Evolutionary conservation across 2,113 vertebrate species (phyloP).

Genomic region (Silurus glanis): DNA sequence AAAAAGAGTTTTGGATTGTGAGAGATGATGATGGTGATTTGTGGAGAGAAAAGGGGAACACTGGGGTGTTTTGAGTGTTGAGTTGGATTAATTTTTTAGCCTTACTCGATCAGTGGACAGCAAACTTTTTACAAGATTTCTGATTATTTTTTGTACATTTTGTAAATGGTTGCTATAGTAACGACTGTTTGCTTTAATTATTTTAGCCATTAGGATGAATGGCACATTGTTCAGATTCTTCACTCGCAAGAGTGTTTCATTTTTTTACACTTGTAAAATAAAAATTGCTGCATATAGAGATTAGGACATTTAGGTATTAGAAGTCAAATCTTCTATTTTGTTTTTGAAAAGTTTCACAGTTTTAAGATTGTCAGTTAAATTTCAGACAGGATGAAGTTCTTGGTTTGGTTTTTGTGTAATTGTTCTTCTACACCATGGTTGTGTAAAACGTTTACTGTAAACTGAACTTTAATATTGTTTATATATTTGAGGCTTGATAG

Average conservation of each 20-base stretch:
- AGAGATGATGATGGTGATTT: slow-evolving; percentile 46
- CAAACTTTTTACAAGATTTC: slow-evolving; percentile 71
- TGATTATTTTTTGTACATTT: slow-evolving; percentile 72
- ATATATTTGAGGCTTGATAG: slow-evolving; percentile 95
- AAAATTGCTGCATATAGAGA: slow-evolving; percentile 12
- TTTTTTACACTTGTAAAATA: not conserved
- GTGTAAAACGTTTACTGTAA: slow-evolving; percentile 80
- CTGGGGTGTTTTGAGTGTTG: slow-evolving; percentile 71
- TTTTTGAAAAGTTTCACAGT: slow-evolving; percentile 3
- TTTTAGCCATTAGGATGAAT: slow-evolving; percentile 53
- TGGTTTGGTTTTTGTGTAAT: slow-evolving; percentile 73
- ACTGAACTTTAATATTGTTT: slow-evolving; percentile 99
- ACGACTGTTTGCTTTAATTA: slow-evolving; percentile 56
- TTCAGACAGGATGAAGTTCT: slow-evolving; percentile 29
- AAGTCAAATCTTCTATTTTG: slow-evolving; percentile 27
- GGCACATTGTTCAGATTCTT: slow-evolving; percentile 2
- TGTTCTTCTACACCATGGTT: slow-evolving; percentile 85
- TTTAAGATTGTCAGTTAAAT: slow-evolving; percentile 45
- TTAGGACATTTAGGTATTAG: slow-evolving; percentile 13
- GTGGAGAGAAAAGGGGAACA: slow-evolving; percentile 58
- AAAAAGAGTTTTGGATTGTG: slow-evolving; percentile 49
- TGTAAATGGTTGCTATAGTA: slow-evolving; percentile 72
- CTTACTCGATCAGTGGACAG: slow-evolving; percentile 68
- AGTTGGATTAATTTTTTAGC: slow-evolving; percentile 65
- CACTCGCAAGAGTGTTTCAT: not conserved